Percentiles rank a stretch among this genome's conserved stretches.
Conservation (phyloP, 2,113 vertebrate species). For the Zootoca vivipara region DNA sequence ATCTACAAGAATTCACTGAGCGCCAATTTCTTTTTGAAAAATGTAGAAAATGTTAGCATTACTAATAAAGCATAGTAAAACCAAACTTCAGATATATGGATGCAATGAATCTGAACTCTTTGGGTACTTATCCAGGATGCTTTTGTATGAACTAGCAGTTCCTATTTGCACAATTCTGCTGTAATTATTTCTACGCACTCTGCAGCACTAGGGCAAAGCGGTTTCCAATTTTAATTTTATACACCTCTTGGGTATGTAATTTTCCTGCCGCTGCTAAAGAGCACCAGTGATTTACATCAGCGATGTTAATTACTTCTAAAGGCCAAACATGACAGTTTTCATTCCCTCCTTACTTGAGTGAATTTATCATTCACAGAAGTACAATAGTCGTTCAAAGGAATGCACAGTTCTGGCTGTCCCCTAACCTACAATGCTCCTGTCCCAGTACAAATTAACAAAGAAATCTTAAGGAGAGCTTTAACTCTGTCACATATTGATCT, state of each 20-base stretch:
- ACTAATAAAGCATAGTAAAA: neutral
- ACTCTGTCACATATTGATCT: neutral
- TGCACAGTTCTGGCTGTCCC: neutral
- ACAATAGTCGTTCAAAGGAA: neutral
- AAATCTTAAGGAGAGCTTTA: neutral
- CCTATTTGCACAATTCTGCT: neutral
- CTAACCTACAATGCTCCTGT: neutral
- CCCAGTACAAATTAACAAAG: neutral
- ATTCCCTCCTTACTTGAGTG: neutral
- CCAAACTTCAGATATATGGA: neutral
- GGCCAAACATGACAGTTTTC: neutral
- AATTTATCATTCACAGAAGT: neutral
- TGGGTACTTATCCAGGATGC: neutral
- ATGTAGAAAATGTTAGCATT: neutral
- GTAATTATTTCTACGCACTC: neutral
- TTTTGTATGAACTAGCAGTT: neutral
- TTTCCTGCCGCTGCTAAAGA: slow-evolving; percentile 7
- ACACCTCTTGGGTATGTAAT: neutral
- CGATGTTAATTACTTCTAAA: neutral
- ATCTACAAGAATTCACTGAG: neutral
- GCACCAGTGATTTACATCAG: slow-evolving; percentile 16
- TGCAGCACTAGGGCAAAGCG: slow-evolving; percentile 6
- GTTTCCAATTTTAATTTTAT: slow-evolving; percentile 13
- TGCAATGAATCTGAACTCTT: neutral
- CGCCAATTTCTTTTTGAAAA: neutral